phyloP scores from a whole-genome alignment of 1,140 invertebrate species.

The Elysia chlorotica region DNA sequence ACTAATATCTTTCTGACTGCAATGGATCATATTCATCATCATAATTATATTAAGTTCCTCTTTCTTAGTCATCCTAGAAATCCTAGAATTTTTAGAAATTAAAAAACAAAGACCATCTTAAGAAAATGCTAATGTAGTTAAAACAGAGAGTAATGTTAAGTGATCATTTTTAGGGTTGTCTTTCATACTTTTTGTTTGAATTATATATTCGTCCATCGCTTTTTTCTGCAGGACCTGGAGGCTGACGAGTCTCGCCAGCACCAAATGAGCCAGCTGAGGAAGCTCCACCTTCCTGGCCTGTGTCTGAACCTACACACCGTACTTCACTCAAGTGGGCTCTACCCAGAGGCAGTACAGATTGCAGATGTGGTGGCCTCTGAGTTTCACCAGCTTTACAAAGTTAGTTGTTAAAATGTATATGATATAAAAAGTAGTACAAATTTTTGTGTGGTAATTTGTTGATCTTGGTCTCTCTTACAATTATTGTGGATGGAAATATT shows the following conservation, averaged over 20 bases:
- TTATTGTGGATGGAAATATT: too few species aligned
- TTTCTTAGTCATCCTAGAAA: too few species aligned
- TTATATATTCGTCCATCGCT: too few species aligned
- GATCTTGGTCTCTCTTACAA: too few species aligned
- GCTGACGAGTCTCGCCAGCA: constrained; percentile 62
- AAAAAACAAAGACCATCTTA: not conserved
- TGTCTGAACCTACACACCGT: constrained; percentile 80
- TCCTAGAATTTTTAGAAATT: not conserved
- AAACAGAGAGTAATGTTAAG: too few species aligned
- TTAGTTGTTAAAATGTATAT: too few species aligned
- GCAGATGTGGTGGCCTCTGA: constrained; percentile 81
- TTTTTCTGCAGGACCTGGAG: constrained; percentile 26
- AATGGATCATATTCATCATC: too few species aligned
- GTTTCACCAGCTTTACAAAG: constrained; percentile 77
- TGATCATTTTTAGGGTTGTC: too few species aligned
- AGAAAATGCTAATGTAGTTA: not conserved
- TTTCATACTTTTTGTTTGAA: too few species aligned
- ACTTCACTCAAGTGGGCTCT: constrained; percentile 75
- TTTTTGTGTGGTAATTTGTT: too few species aligned
- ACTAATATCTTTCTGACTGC: not conserved
- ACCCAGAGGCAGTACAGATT: constrained; percentile 78
- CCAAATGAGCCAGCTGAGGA: constrained; percentile 77
- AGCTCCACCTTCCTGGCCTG: constrained; percentile 79
- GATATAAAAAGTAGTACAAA: too few species aligned
- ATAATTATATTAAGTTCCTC: too few species aligned